Evolutionary conservation across 2,888 invertebrate species (phyloP).

Genomic region (Punctoribates punctum): DNA sequence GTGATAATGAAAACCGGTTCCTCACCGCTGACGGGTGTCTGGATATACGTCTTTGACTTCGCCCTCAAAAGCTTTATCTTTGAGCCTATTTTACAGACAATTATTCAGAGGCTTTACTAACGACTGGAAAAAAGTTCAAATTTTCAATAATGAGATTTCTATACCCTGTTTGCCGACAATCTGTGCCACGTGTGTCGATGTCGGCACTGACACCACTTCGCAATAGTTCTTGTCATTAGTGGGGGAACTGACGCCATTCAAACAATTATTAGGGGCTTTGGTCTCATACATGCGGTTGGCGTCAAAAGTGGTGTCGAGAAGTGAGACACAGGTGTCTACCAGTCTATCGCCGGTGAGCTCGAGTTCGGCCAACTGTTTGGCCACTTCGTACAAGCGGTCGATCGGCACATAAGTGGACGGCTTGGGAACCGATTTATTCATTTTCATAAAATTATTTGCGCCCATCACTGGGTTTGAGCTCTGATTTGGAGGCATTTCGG

Average conservation of each 20-base stretch:
- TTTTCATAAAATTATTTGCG: background rate
- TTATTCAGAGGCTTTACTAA: background rate
- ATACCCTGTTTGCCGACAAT: conserved; percentile 43
- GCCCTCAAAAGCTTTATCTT: conserved; percentile 38
- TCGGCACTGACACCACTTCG: conserved; percentile 30
- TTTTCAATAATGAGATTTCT: no score
- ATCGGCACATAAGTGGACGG: background rate
- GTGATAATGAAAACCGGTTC: conserved; percentile 40
- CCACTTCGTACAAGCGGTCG: conserved; percentile 11
- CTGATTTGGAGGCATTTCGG: background rate
- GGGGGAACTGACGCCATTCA: background rate
- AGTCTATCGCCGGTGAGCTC: background rate
- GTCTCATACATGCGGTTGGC: background rate
- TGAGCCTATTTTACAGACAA: conserved; percentile 16
- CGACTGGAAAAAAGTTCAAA: no score
- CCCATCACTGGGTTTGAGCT: background rate
- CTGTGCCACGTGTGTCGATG: conserved; percentile 41
- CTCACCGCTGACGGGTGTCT: conserved; percentile 40
- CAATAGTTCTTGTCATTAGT: conserved; percentile 26
- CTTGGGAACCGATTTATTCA: background rate
- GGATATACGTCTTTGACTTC: conserved; percentile 34
- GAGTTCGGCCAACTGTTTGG: background rate
- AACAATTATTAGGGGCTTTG: no score
- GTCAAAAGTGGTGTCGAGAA: conserved; percentile 2
- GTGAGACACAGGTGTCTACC: background rate